Base-by-base conservation (phyloP, 2,113 vertebrate genomes). In the Sisor rabdophorus region DNA sequence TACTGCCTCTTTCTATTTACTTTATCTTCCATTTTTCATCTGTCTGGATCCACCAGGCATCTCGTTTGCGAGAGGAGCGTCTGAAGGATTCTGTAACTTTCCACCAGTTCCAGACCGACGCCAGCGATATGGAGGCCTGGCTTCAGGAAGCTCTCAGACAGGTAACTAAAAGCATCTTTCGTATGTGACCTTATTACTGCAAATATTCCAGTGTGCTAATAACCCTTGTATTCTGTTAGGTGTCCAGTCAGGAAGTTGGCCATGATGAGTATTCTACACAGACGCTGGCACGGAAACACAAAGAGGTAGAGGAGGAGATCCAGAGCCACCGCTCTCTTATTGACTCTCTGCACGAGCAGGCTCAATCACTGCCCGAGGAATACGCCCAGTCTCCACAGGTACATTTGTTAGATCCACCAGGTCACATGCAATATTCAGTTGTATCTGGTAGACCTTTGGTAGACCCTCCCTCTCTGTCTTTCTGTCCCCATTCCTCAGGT, bases 191-290 rank as follows among this genome's bases (percentile, higher is more conserved):
- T 36, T 9, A 44, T 44, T 44, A 44, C 40, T 1, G 40, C 8
- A 9, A 44, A 44, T 13, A 10, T 61, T 20, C 17, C n/a, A 0
- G 9, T 16, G 22, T 17, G 5, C 30, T 26, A 22, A 36, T 70
- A 19, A 17, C 19, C 26, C 3, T 10, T 30, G 4, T 74, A 50
- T 53, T 2, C 1, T 73, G 44, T 20, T 40, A 84, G 83, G 94
- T 94, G n/a, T 93, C 94, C 69, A 95, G 95, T 89, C 89, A 91
- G 0, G 95, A 98, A 59, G 82, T 96, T 16, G 96, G 96, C 17
- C 95, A 94, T 0, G 96, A 98, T 2, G 94, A 98, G 80, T 94
- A 94, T 77, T 97, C 96, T 36, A 95, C 96, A 0, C 93, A 94
- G 75, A 94, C 95, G 6, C 79, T 98, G 47, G 92, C 92, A 81